phyloP scores from a whole-genome alignment of 1,140 invertebrate species.

The Meloidogyne hapla region DNA sequence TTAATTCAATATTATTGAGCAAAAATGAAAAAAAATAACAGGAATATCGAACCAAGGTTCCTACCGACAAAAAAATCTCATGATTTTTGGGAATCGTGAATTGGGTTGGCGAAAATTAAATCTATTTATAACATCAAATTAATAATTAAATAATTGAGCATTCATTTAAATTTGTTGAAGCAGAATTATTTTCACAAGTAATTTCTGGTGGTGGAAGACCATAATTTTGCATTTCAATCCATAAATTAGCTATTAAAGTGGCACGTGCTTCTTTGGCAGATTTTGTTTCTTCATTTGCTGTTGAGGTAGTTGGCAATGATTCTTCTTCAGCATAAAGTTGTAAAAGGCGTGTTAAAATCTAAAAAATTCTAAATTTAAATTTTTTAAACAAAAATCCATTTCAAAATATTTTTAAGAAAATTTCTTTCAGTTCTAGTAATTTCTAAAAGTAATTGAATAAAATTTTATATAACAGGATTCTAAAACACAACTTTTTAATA shows the following conservation, averaged over 20 bases:
- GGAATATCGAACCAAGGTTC: too few species aligned
- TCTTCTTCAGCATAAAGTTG: slow-evolving; percentile 35
- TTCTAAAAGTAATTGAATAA: not conserved
- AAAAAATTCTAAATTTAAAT: not conserved
- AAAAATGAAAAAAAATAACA: too few species aligned
- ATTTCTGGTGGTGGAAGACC: slow-evolving; percentile 39
- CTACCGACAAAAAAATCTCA: too few species aligned
- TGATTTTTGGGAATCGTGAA: too few species aligned
- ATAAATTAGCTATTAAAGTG: slow-evolving; percentile 32
- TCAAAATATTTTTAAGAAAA: too few species aligned
- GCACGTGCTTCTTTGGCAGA: slow-evolving; percentile 12
- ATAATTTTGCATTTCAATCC: slow-evolving; percentile 39
- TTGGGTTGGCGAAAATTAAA: too few species aligned
- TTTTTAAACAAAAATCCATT: too few species aligned
- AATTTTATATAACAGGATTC: too few species aligned
- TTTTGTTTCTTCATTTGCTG: slow-evolving; percentile 8
- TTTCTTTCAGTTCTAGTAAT: too few species aligned
- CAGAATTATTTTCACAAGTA: slow-evolving; percentile 5
- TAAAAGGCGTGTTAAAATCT: slow-evolving; percentile 28
- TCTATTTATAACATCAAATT: not conserved
- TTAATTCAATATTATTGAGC: too few species aligned
- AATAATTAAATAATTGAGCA: slow-evolving; percentile 27
- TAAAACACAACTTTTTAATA: not conserved
- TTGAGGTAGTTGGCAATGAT: not conserved
- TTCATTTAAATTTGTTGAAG: slow-evolving; percentile 12